phyloP scores from a whole-genome alignment of 2,888 invertebrate species.

The Eristalis pertinax region DNA sequence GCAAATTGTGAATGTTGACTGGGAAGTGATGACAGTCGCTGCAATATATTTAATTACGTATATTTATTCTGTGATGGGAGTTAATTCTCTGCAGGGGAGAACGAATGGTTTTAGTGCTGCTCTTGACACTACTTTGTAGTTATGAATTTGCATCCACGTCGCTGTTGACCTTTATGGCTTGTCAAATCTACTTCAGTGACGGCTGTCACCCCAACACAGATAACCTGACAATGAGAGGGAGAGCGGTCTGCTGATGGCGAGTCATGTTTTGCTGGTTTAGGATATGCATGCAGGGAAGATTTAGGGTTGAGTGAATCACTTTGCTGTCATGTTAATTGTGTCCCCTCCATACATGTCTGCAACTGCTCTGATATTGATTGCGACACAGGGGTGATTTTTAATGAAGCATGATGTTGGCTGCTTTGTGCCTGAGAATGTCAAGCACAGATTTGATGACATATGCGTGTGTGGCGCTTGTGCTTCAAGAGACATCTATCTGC shows the following conservation, averaged over 20 bases:
- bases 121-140: conserved; percentile 42
- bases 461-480: not conserved
- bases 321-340: not conserved
- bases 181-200: not conserved
- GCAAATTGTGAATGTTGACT: conserved; percentile 59
- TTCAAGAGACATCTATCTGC: no score
- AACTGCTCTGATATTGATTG: not conserved
- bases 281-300: not conserved
- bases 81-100: conserved; percentile 35
- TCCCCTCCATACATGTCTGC: not conserved
- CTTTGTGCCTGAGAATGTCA: not conserved
- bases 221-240: not conserved
- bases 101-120: not conserved
- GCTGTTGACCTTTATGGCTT: not conserved
- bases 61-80: conserved; percentile 56
- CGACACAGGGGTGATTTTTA: not conserved
- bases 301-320: not conserved
- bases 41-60: conserved; percentile 60
- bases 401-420: not conserved
- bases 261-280: not conserved
- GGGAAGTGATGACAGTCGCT: conserved; percentile 60
- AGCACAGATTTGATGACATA: not conserved
- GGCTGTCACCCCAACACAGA: not conserved
- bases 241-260: not conserved
- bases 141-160: conserved; percentile 17